Base-by-base conservation (phyloP, 2,888 invertebrate genomes). In the Deilephila porcellus region DNA sequence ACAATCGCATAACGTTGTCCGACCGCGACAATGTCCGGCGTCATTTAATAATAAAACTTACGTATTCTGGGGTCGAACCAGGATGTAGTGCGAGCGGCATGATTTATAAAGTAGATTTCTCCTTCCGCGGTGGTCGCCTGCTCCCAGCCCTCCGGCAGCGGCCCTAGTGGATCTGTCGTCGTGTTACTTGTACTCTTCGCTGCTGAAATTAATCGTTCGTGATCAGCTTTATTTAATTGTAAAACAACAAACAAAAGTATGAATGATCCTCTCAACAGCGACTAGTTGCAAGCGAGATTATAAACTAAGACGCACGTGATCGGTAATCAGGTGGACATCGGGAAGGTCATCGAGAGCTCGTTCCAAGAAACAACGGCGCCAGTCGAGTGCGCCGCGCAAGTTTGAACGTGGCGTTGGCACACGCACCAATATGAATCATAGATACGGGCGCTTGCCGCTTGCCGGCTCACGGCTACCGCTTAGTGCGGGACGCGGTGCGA, bases 41-140 rank as follows among this genome's bases (percentile, higher is more conserved):
- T 29, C 67, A 52, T 67, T 25, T 67, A 67, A 52, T 60, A 25
- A 59, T 60, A 74, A 78, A 74, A 97, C 98, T 97, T 96, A 98
- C 98, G 98, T 96, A 99, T 97, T 96, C 99, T 96, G 86, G 99
- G 99, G 95, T 99, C 99, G 95, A 98, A 98, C 99, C 99, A 99
- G 87, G 98, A 98, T 80, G 99, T 99, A 87, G 98, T 98, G 93
- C 98, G 97, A 81, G 98, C 97, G 91, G 97, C 97, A 94, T 98
- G 98, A 95, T 98, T 98, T 94, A 98, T 96, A 94, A 98, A 98
- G 95, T 98, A 98, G 85, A 97, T 96, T 93, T 98, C 98, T 84
- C 98, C 98, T 90, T 98, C 97, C 75, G 96, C 96, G 80, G 98
- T 98, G 83, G 97, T 96, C 77, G 97, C 97, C 92, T 98, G 97